Conservation (phyloP, 2,888 invertebrate genomes). For the Hipparchia semele region DNA sequence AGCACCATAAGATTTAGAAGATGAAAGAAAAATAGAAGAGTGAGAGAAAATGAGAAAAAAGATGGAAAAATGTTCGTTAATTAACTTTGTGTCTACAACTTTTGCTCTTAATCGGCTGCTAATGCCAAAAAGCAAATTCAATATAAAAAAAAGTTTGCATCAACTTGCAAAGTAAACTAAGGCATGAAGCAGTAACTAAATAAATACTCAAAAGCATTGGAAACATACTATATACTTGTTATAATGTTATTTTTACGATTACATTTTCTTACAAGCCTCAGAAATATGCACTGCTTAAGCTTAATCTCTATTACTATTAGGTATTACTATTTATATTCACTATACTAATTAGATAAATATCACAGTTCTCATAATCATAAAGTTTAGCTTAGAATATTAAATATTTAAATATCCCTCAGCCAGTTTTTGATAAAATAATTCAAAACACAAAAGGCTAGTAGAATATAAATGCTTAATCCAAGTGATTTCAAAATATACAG, state of each 20-base stretch:
- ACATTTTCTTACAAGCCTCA: slow-evolving; percentile 3
- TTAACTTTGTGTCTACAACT: slow-evolving; percentile 22
- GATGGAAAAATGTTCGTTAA: slow-evolving; percentile 36
- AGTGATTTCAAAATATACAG: background rate
- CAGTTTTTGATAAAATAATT: background rate
- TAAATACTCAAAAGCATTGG: slow-evolving; percentile 5
- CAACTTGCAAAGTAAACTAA: slow-evolving; percentile 12
- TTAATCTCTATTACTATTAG: background rate
- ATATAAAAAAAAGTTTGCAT: background rate
- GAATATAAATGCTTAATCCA: background rate
- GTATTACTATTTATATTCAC: background rate
- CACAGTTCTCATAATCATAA: background rate
- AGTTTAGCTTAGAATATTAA: background rate
- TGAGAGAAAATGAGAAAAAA: slow-evolving; percentile 59
- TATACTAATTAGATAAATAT: background rate
- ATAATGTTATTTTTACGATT: background rate
- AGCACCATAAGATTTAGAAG: slow-evolving; percentile 49
- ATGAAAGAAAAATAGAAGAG: slow-evolving; percentile 47
- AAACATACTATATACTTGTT: background rate
- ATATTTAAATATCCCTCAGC: background rate
- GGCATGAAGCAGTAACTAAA: slow-evolving; percentile 17
- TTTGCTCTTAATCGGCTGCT: slow-evolving; percentile 35
- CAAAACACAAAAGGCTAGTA: too few species aligned
- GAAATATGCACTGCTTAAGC: slow-evolving; percentile 10
- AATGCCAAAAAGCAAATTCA: slow-evolving; percentile 4